Conservation (phyloP, 2,888 invertebrate species). For the Agrenia bidenticulata region DNA sequence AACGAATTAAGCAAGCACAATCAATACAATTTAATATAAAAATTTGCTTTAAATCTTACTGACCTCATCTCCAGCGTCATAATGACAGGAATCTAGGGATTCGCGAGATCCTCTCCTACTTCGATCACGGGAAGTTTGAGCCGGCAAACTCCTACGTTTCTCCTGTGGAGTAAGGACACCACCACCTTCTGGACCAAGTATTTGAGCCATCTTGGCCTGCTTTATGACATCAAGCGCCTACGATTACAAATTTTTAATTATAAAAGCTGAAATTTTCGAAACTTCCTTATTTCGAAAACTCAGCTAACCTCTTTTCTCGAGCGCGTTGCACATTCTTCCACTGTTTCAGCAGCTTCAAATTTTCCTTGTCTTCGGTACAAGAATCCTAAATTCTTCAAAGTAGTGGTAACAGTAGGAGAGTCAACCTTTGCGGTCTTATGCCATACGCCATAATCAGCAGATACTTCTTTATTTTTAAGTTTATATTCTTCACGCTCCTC, state of each 20-base stretch:
- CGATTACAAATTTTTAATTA: conserved; percentile 18
- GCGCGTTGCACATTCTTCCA: conserved; percentile 96
- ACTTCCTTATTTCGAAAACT: no score
- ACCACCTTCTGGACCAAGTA: conserved; percentile 63
- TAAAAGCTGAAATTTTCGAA: conserved; percentile 8
- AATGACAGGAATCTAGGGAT: conserved; percentile 69
- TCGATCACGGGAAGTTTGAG: conserved; percentile 62
- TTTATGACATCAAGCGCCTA: conserved; percentile 90
- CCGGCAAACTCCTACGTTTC: conserved; percentile 54
- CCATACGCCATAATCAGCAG: conserved; percentile 92
- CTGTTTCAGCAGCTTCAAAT: conserved; percentile 97
- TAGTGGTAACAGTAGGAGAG: conserved; percentile 95
- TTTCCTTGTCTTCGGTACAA: conserved; percentile 98
- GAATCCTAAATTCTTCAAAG: conserved; percentile 96
- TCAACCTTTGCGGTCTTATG: conserved; percentile 96
- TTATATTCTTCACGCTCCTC: conserved; percentile 98
- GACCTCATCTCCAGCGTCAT: conserved; percentile 73
- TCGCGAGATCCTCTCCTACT: conserved; percentile 71
- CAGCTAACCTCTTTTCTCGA: conserved; percentile 84
- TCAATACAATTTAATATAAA: no score
- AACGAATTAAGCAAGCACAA: no score
- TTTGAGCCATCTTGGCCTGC: conserved; percentile 79
- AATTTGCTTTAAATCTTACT: conserved; percentile 55
- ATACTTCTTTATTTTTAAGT: conserved; percentile 80
- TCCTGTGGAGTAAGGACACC: conserved; percentile 55